phyloP scores from a whole-genome alignment of 2,888 invertebrate genomes.

The Gryllus longicercus region DNA sequence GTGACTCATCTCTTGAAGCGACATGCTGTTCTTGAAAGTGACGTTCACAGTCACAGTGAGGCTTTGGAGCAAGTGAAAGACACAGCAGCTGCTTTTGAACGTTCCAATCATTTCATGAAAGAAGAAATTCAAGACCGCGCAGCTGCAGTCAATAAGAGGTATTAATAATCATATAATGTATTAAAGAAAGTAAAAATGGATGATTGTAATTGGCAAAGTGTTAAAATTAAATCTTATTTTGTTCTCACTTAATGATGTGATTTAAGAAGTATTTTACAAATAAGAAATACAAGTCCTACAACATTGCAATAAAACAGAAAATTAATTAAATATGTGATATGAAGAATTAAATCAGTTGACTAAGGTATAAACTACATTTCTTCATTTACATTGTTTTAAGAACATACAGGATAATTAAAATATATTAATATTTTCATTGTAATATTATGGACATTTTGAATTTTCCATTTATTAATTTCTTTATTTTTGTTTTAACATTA shows the following conservation, averaged over 20 bases:
- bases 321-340: too few relatives aligned
- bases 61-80: constrained; percentile 76
- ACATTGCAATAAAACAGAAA: too few relatives aligned
- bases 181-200: too few relatives aligned
- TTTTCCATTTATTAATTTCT: too few relatives aligned
- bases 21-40: constrained; percentile 79
- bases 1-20: constrained; percentile 79
- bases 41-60: constrained; percentile 78
- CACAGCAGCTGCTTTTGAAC: constrained; percentile 72
- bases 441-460: too few relatives aligned
- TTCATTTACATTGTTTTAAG: too few relatives aligned
- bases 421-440: too few relatives aligned
- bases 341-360: too few relatives aligned
- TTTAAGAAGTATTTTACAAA: background rate
- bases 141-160: constrained; percentile 60
- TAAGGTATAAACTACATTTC: too few relatives aligned
- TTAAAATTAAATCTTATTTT: background rate
- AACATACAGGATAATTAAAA: too few relatives aligned
- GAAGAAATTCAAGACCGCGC: constrained; percentile 78
- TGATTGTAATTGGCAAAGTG: background rate
- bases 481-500: too few relatives aligned
- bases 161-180: constrained; percentile 41
- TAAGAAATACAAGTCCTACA: too few relatives aligned
- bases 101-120: constrained; percentile 82
- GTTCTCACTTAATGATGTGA: background rate